Evolutionary conservation across 2,113 vertebrate species (phyloP).

Genomic region (Cyanistes caeruleus): DNA sequence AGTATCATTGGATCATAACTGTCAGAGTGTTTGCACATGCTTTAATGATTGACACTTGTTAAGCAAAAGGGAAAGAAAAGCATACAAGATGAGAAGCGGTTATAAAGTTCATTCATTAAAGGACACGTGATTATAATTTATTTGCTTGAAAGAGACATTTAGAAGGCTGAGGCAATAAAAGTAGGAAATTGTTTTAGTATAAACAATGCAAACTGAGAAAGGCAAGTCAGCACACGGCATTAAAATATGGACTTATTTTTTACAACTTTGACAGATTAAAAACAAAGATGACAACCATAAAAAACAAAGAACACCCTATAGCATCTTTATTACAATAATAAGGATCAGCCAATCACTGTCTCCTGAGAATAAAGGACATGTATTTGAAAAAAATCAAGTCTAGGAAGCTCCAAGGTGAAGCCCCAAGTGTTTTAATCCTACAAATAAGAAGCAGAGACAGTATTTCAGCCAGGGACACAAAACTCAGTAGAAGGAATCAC

Average conservation of each 20-base stretch:
- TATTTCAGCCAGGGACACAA: background rate
- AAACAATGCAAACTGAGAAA: background rate
- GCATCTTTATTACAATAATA: background rate
- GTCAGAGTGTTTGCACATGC: background rate
- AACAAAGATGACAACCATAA: background rate
- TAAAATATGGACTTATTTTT: background rate
- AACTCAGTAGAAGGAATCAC: background rate
- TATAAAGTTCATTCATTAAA: background rate
- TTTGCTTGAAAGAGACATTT: background rate
- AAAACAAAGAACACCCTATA: background rate
- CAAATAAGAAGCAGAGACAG: background rate
- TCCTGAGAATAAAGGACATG: background rate
- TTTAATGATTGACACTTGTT: slow-evolving; percentile 2
- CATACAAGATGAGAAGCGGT: background rate
- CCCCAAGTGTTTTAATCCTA: background rate
- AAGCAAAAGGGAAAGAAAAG: background rate
- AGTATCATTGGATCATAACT: background rate
- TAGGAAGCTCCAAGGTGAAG: background rate
- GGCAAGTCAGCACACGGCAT: background rate
- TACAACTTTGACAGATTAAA: background rate
- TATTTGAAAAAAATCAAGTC: background rate
- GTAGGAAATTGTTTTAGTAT: background rate
- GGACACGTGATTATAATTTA: background rate
- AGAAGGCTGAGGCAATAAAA: background rate
- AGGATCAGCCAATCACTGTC: accelerated